Conservation (phyloP, 2,797 vertebrate species). For the Gila robusta region DNA sequence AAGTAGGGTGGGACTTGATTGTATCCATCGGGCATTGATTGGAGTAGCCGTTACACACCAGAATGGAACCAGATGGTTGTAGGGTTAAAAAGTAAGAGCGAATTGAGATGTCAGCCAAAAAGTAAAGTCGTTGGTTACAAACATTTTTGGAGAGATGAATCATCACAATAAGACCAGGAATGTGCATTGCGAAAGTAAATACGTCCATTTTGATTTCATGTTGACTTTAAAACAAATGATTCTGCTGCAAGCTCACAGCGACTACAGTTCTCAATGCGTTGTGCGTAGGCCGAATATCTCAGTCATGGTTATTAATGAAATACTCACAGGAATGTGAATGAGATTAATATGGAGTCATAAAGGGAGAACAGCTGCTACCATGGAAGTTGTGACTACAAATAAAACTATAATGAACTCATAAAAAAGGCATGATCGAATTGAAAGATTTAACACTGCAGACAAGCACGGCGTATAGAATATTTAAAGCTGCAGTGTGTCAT, state of each 20-base stretch:
- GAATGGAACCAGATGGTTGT: slow-evolving; percentile 1
- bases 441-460: slow-evolving; percentile 6
- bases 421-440: slow-evolving; percentile 27
- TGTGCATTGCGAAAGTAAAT: not conserved
- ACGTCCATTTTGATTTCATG: slow-evolving; percentile 1
- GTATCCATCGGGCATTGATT: slow-evolving; percentile 1
- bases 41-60: not conserved
- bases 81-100: not conserved
- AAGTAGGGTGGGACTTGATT: not conserved
- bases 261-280: slow-evolving; percentile 5
- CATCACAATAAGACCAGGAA: not conserved
- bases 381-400: slow-evolving; percentile 37
- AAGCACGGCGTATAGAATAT: not conserved
- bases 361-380: slow-evolving; percentile 45
- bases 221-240: slow-evolving; percentile 26
- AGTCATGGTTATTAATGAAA: slow-evolving; percentile 43
- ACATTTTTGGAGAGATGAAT: not conserved
- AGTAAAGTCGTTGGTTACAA: not conserved
- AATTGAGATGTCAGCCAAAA: not conserved
- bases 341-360: slow-evolving; percentile 39
- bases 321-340: slow-evolving; percentile 40
- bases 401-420: slow-evolving; percentile 44
- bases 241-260: not conserved
- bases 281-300: slow-evolving; percentile 31
- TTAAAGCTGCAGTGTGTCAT: not conserved